phyloP scores from a whole-genome alignment of 2,888 invertebrate species.

The Lithosia quadra region DNA sequence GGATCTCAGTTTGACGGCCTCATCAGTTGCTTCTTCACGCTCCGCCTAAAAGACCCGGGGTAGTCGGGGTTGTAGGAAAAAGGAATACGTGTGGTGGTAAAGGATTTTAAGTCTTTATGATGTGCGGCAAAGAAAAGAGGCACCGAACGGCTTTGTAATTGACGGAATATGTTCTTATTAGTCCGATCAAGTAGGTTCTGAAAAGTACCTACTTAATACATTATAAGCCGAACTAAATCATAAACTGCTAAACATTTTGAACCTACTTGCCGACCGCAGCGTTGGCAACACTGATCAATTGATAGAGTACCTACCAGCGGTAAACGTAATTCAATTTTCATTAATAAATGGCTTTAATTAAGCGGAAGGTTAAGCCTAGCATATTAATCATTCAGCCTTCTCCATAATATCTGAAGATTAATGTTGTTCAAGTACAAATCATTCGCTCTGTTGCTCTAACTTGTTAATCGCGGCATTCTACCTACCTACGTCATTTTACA shows the following conservation, averaged over 20 bases:
- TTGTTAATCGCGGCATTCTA: constrained; percentile 3
- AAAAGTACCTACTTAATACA: not conserved
- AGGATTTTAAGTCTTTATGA: too few species aligned
- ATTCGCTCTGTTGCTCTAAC: constrained; percentile 21
- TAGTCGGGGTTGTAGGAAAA: too few species aligned
- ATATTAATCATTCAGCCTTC: constrained; percentile 30
- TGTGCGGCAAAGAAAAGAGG: too few species aligned
- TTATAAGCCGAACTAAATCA: not conserved
- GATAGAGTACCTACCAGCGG: not conserved
- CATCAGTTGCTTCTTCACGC: too few species aligned
- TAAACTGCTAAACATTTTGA: not conserved
- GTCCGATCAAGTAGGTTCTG: too few species aligned
- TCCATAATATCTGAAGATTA: constrained; percentile 29
- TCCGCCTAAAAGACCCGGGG: too few species aligned
- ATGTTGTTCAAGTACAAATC: constrained; percentile 31
- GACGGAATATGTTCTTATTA: too few species aligned
- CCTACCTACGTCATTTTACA: not conserved
- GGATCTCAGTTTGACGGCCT: too few species aligned
- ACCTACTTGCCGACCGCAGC: not conserved
- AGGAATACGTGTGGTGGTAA: too few species aligned
- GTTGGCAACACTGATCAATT: constrained; percentile 18
- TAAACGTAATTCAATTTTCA: constrained; percentile 31
- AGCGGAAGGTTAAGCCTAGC: constrained; percentile 25
- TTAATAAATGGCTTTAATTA: constrained; percentile 33
- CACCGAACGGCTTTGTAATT: too few species aligned